These are phyloP conservation scores for Cephalotes varians DNA, from an alignment of 2,888 invertebrate species.

Conservation along the genomic window DNA sequence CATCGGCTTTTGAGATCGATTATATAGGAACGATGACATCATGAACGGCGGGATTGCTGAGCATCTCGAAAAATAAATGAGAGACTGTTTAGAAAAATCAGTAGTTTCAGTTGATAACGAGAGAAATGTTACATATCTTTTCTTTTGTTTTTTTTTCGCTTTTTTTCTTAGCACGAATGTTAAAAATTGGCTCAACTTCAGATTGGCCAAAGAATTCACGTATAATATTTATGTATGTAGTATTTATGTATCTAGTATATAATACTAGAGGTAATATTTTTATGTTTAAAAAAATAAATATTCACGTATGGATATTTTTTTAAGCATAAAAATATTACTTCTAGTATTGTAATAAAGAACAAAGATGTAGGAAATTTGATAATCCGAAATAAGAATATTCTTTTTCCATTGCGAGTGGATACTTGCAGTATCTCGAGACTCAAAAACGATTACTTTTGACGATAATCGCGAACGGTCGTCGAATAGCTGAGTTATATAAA, in stretches of 20 bases:
- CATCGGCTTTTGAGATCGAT: background rate
- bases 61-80: background rate
- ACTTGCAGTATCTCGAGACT: too few relatives aligned
- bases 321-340: background rate
- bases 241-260: too few relatives aligned
- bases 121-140: background rate
- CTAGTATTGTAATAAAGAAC: background rate
- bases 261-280: background rate
- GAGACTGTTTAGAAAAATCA: background rate
- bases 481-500: background rate
- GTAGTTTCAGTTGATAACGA: background rate
- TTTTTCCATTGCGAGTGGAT: background rate
- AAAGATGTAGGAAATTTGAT: background rate
- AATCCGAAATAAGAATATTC: background rate
- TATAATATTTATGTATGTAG: too few relatives aligned
- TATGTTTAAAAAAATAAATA: background rate
- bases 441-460: background rate
- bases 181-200: conserved; percentile 13
- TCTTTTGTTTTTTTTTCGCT: background rate
- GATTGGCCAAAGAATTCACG: background rate
- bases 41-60: background rate
- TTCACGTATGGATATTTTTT: background rate
- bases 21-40: conserved; percentile 18
- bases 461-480: background rate
- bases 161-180: background rate